Base-by-base conservation (phyloP, 2,888 invertebrate genomes). In the Phrixothrix hirtus region DNA sequence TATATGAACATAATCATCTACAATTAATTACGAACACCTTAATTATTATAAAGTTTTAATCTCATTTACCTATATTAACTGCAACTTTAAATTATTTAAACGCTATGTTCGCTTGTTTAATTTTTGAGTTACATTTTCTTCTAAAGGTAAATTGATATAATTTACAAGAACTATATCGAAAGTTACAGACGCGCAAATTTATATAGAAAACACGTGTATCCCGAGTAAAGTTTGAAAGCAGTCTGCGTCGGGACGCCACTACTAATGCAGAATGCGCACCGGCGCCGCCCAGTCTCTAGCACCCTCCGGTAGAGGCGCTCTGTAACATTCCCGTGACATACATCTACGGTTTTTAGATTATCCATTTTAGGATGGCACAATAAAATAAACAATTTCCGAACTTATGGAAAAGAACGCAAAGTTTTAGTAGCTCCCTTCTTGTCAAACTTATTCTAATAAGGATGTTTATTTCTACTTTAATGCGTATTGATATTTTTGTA, bases 181-280 rank as follows among this genome's bases (percentile, higher is more conserved):
- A 47, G 38, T 48, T 53, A 46, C 48, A 49, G 49, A 45, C 52
- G 56, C 50, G 57, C 50, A 39, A 51, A 77, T 77, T 43, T 78
- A 79, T 61, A 79, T 79, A 78, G 57, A 72, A 79, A 80, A 78
- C 59, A 72, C 80, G 37, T 70, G 76, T 47, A 68, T 75, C 55
- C 74, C 79, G 43, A 78, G 79, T 58, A 78, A 69, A 62, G 68
- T 64, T 60, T 66, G 62, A 55, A 59, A 58, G 59, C 66, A 64
- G 62, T 68, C 68, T 70, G 69, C 68, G 68, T 65, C 66, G 61
- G 64, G 68, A 66, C 66, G 70, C 78, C 58, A 77, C 75, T 43
- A 64, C 58, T 57, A 58, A 34, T 48, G 51, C 46, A 73, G 75
- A 21, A 66, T 72, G 45, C 76, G 78, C 60, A 76, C 76, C 68